Evolutionary conservation across 2,113 vertebrate species (phyloP).

Genomic region (Cyphomyrus discorhynchus): DNA sequence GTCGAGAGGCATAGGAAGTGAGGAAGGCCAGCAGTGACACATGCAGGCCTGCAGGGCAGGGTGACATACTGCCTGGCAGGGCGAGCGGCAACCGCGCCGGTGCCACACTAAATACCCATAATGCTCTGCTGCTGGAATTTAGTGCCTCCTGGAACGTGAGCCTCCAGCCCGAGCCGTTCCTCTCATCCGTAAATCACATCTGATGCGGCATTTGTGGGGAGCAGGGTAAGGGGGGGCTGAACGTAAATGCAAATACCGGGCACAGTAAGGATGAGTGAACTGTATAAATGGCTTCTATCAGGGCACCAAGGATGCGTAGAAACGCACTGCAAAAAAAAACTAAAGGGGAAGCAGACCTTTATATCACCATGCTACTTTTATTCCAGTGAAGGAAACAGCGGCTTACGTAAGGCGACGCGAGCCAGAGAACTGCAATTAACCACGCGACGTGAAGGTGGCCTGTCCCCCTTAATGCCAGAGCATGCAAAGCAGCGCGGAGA

Average conservation of each 20-base stretch:
- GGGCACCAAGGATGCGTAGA: background rate
- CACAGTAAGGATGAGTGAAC: background rate
- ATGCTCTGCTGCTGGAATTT: conserved; percentile 2
- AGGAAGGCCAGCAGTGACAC: background rate
- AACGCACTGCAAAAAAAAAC: background rate
- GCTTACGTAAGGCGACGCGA: background rate
- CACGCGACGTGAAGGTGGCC: background rate
- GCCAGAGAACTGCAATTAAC: background rate
- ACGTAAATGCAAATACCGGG: background rate
- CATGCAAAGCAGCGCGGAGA: background rate
- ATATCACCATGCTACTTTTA: background rate
- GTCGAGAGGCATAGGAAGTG: background rate
- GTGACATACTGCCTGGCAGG: conserved; percentile 7
- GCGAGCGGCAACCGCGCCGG: background rate
- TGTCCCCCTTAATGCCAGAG: background rate
- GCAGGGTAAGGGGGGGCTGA: background rate
- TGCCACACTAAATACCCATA: background rate
- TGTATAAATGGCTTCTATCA: background rate
- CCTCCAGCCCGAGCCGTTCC: background rate
- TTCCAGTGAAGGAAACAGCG: background rate
- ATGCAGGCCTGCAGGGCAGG: background rate
- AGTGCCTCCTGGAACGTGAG: background rate
- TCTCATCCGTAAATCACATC: background rate
- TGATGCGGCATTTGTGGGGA: background rate
- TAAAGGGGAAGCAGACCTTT: background rate